Conservation (phyloP, 2,113 vertebrate genomes). For the Xenopus borealis region DNA sequence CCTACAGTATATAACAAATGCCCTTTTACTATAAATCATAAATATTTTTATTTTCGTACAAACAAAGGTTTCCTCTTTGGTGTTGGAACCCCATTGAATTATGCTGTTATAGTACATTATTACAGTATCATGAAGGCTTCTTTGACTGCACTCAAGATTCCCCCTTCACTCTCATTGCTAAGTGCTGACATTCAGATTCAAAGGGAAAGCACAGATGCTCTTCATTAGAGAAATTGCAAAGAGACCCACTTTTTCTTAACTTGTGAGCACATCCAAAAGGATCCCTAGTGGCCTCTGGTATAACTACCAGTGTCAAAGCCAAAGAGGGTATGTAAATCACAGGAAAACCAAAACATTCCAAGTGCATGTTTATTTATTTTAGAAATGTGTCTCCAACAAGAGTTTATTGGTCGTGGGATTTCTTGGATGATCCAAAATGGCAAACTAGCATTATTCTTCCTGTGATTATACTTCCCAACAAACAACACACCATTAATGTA, state of each 20-base stretch:
- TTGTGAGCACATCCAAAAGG: conserved; percentile 19
- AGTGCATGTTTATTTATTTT: too few species aligned
- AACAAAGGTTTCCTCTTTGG: too few species aligned
- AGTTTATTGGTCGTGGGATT: too few species aligned
- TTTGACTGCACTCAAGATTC: conserved; percentile 34
- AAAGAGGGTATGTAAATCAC: conserved; percentile 21
- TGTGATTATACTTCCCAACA: too few species aligned
- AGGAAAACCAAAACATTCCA: not conserved
- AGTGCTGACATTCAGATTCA: not conserved
- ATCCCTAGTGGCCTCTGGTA: conserved; percentile 18
- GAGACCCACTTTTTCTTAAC: conserved; percentile 20
- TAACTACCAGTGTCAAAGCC: conserved; percentile 17
- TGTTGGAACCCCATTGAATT: too few species aligned
- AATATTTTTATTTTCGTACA: too few species aligned
- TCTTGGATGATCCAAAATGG: too few species aligned
- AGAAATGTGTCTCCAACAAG: too few species aligned
- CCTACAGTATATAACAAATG: too few species aligned
- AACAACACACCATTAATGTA: too few species aligned
- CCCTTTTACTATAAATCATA: too few species aligned
- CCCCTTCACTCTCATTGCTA: not conserved
- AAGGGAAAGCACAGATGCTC: conserved; percentile 10
- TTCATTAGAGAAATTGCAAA: conserved; percentile 26
- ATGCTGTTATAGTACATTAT: conserved; percentile 10
- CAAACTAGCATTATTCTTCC: too few species aligned
- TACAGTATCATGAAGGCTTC: conserved; percentile 42